phyloP scores from a whole-genome alignment of 2,888 invertebrate genomes.

The Anarsia innoxiella region DNA sequence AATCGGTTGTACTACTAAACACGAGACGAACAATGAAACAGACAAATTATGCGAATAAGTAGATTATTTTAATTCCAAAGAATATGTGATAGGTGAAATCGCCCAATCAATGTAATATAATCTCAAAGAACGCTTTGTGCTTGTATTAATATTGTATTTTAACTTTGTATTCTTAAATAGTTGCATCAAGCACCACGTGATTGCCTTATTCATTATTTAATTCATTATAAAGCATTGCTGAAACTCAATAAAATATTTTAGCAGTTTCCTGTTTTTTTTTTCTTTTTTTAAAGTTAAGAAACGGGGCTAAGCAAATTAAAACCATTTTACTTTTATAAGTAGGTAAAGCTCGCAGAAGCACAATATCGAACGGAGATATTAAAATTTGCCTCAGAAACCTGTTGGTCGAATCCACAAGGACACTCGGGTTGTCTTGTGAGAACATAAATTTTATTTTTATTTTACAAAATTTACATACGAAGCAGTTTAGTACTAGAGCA shows the following conservation, averaged over 20 bases:
- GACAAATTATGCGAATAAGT: constrained; percentile 28
- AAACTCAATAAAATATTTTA: constrained; percentile 71
- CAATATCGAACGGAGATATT: constrained; percentile 14
- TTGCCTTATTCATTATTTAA: constrained; percentile 71
- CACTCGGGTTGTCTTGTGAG: constrained; percentile 25
- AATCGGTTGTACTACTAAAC: no score
- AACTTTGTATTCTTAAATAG: constrained; percentile 56
- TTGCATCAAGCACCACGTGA: constrained; percentile 67
- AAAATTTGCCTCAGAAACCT: constrained; percentile 31
- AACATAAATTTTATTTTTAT: constrained; percentile 20
- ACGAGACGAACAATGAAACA: no score
- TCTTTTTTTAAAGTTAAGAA: constrained; percentile 11
- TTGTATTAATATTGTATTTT: constrained; percentile 60
- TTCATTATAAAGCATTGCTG: constrained; percentile 62
- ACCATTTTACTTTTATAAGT: no score
- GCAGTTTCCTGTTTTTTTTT: constrained; percentile 46
- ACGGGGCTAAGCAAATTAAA: no score
- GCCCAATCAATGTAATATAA: constrained; percentile 56
- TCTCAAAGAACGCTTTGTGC: constrained; percentile 61
- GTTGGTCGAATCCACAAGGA: constrained; percentile 39
- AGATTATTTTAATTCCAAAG: constrained; percentile 56
- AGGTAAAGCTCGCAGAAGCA: neutral
- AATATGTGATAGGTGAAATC: constrained; percentile 64
- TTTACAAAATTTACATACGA: constrained; percentile 11
- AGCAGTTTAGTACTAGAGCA: constrained; percentile 6